Conservation (phyloP, 2,113 vertebrate species). For the Trematocara stigmaticum region DNA sequence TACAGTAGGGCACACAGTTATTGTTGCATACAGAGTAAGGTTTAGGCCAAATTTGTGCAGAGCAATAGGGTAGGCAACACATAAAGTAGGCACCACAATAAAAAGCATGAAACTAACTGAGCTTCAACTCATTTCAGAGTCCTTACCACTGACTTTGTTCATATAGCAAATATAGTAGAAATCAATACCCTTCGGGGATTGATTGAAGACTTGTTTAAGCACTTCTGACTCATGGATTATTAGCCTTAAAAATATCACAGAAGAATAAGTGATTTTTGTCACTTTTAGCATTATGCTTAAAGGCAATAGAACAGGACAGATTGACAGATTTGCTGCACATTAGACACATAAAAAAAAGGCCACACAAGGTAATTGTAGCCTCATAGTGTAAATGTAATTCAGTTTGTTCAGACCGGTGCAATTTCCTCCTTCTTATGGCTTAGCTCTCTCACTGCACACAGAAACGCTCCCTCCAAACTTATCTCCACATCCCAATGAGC, state of each 20-base stretch:
- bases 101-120: neutral
- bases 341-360: neutral
- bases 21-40: neutral
- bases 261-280: neutral
- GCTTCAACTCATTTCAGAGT: neutral
- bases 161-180: neutral
- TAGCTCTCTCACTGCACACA: neutral
- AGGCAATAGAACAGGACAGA: neutral
- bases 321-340: neutral
- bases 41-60: neutral
- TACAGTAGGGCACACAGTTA: neutral
- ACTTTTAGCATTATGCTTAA: neutral
- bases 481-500: constrained; percentile 35
- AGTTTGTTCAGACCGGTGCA: constrained; percentile 14
- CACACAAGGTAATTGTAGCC: constrained; percentile 1
- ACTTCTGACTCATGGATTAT: neutral
- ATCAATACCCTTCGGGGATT: neutral
- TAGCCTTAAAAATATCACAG: neutral
- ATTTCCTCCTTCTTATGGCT: constrained; percentile 20
- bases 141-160: neutral
- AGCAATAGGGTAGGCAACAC: neutral
- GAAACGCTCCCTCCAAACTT: neutral
- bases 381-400: constrained; percentile 4
- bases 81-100: neutral
- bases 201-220: neutral